These are phyloP conservation scores for Moxostoma hubbsi DNA, from an alignment of 2,797 vertebrate species.

Conservation along the genomic window DNA sequence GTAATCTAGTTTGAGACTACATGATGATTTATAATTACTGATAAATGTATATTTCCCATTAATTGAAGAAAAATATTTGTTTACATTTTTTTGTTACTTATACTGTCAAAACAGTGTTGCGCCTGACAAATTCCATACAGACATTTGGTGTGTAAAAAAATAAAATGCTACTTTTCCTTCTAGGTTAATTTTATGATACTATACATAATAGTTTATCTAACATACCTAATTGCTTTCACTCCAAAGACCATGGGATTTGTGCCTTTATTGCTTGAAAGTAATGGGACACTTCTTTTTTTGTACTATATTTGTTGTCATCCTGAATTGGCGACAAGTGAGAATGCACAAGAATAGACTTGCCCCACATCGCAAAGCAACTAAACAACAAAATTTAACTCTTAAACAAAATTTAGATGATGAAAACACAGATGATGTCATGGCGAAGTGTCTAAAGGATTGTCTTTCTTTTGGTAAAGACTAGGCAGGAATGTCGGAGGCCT, in stretches of 20 bases:
- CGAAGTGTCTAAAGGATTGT: conserved; percentile 25
- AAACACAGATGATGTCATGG: conserved; percentile 17
- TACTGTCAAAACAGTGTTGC: neutral
- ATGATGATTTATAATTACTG: neutral
- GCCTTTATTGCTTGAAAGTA: neutral
- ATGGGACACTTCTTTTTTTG: neutral
- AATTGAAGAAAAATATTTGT: too few relatives aligned
- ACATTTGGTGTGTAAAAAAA: neutral
- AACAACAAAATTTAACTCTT: neutral
- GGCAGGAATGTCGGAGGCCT: conserved; percentile 31
- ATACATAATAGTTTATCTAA: too few relatives aligned
- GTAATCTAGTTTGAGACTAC: neutral
- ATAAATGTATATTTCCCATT: too few relatives aligned
- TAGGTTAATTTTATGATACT: neutral
- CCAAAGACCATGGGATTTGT: neutral
- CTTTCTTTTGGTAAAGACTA: neutral
- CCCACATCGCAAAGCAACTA: neutral
- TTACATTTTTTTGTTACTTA: too few relatives aligned
- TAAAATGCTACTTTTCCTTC: neutral
- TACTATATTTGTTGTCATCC: neutral
- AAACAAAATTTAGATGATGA: neutral
- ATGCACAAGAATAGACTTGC: neutral
- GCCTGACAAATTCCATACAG: neutral
- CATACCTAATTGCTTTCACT: neutral
- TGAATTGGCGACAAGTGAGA: neutral